Evolutionary conservation across 2,797 vertebrate species (phyloP), one percentile per base, ranked within the genome.

Genomic region (Anguilla anguilla): DNA sequence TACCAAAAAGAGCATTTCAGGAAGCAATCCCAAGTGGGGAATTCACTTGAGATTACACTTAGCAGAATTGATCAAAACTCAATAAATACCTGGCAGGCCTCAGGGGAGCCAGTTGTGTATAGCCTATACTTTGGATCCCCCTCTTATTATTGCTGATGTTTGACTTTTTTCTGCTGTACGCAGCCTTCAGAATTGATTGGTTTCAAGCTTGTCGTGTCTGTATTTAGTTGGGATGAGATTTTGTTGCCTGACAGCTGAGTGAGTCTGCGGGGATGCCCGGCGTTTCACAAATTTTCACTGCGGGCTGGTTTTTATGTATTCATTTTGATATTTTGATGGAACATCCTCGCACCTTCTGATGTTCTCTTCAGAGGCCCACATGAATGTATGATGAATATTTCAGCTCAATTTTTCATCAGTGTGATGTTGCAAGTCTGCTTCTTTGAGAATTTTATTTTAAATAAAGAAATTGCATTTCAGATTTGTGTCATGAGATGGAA

Each of bases 241-340:
- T 43, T 19, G 25, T 77, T 43, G 74, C 35, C 19, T 39, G 74
- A 77, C 11, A 77, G 39, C 35, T 39, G 15, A 77, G 22, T 19
- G 15, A 43, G 74, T 43, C 74, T 31, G 69, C 2, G 35, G 69
- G 69, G 31, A 74, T 74, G 13, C 22, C 25, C 19, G 74, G 43
- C 35, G 77, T 77, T 77, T 77, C 74, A 46, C 74, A 77, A 43
- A 17, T 43, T 77, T 39, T 19, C 35, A 3, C 39, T 35, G 28
- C 69, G 5, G 28, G 15, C 6, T 31, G 28, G 28, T 39, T 77
- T 31, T 74, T 17, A 77, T 77, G 35, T 43, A 39, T 77, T 77
- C 13, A 77, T 77, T 43, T 77, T 43, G 35, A 77, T 39, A 77
- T 77, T 43, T 77, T 39, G 31, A 77, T 77, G 74, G 74, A 77